Conservation (phyloP, 2,797 vertebrate species). For the Sus cebifrons region DNA sequence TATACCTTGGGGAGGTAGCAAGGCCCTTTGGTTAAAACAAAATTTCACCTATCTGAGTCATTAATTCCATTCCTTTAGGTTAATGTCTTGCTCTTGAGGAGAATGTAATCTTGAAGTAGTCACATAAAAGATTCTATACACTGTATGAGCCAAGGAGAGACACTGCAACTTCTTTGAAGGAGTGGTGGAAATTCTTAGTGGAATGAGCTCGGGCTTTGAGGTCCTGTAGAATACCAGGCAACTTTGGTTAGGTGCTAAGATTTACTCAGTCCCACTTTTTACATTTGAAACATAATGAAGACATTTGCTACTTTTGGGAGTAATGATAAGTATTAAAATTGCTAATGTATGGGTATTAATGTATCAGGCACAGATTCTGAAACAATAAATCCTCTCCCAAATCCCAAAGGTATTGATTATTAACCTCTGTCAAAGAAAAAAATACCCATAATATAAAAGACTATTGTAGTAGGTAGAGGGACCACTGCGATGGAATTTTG, state of each 20-base stretch:
- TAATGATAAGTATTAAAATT: background rate
- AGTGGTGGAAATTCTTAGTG: background rate
- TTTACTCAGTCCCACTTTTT: background rate
- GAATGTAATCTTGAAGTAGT: background rate
- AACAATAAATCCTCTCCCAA: background rate
- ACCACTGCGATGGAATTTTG: background rate
- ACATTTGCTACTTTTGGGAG: background rate
- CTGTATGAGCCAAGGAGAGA: background rate
- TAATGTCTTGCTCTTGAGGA: slow-evolving; percentile 8
- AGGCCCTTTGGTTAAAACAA: slow-evolving; percentile 17
- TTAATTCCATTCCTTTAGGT: slow-evolving; percentile 27
- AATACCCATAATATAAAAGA: background rate
- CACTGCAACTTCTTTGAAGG: background rate
- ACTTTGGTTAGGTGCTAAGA: background rate
- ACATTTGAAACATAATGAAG: background rate
- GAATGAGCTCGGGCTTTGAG: background rate
- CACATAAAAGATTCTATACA: background rate
- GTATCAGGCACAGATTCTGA: background rate
- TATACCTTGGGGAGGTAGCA: background rate
- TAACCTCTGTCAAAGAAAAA: background rate
- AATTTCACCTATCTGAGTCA: slow-evolving; percentile 17
- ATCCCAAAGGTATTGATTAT: background rate
- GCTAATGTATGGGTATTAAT: background rate
- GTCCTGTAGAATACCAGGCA: background rate
- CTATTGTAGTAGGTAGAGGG: background rate